Base-by-base conservation (phyloP, 2,888 invertebrate genomes). In the Notodonta dromedarius region DNA sequence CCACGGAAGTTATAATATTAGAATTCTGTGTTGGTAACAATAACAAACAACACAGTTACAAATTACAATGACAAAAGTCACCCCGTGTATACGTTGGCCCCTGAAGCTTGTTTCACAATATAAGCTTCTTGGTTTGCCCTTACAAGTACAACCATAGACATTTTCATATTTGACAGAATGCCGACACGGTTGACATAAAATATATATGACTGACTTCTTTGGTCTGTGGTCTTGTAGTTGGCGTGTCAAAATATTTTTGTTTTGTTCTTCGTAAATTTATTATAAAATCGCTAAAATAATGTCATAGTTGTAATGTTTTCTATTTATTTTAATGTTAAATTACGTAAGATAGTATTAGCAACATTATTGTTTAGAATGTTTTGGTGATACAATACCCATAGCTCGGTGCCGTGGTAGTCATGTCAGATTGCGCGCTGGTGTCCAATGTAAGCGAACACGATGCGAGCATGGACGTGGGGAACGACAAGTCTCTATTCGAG, bases 401-500 rank as follows among this genome's bases (percentile, higher is more conserved):
- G 80, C 78, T 74, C 80, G 80, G 83, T 78, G 75, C 79, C 70
- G 77, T 83, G 83, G 79, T 90, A 90, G 93, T 91, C 93, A 94
- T 94, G 94, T 90, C 94, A 84, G 94, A 94, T 89, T 94, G 94
- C 82, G 94, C 93, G 89, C 88, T 93, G 88, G 93, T 94, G 74
- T 80, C 91, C 86, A 93, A 87, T 89, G 91, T 89, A 87, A 90
- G 84, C 85, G 94, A 93, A 84, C 94, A 93, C 86, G 93, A 94
- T 92, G 94, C 91, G 83, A 93, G 89, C 82, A 93, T 93, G 94
- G 94, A 94, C 77, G 91, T 93, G 88, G 93, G 92, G 79, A 91
- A 89, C 88, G 94, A 94, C 78, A 93, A 94, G 85, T 90, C 94
- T 77, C 94, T 97, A 80, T 98, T 98, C 94, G 98, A 98, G 90